Evolutionary conservation across 1,140 invertebrate genomes (phyloP), one percentile per base, ranked within the genome.

Genomic region (Nixonia krombeini): DNA sequence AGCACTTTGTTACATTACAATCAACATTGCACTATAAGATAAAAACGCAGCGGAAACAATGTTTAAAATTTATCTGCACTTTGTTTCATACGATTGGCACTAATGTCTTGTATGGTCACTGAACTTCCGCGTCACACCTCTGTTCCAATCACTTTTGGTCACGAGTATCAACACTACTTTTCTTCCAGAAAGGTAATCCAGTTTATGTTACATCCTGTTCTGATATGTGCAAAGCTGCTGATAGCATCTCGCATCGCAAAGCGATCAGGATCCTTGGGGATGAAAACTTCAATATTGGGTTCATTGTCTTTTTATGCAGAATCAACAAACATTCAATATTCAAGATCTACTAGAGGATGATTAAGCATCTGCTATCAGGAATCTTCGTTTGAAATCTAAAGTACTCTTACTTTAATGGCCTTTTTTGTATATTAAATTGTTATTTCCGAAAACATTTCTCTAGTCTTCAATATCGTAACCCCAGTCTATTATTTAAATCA

Each of bases 21-120:
- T 3, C 21, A 3, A 21, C 2, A 21, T 21, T 21, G 6, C 40
- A 17, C 29, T 28, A n/a, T 18, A 25, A 35, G 35, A 26, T 17
- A 15, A 10, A 37, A 6, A 5, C 65, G 57, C 57, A 67, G 68
- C 64, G 62, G 53, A 56, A 67, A 68, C 53, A 65, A 51, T 40
- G 61, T n/a, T 37, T 45, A 45, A 71, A 74, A 62, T 49, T 70
- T 70, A 68, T 70, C n/a, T n/a, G n/a, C 70, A 81, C 79, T 81
- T 75, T 47, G 65, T 70, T 76, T 66, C 65, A 63, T 55, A 25
- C 50, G 47, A 58, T 75, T 76, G 78, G 79, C 82, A 84, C 80
- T 78, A 70, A 76, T 65, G 74, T 76, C 57, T 76, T 66, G 61
- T 76, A 80, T 82, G 79, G 76, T 81, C 82, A 83, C 82, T 84